phyloP scores from a whole-genome alignment of 2,888 invertebrate genomes.

The Drosophila yooni region DNA sequence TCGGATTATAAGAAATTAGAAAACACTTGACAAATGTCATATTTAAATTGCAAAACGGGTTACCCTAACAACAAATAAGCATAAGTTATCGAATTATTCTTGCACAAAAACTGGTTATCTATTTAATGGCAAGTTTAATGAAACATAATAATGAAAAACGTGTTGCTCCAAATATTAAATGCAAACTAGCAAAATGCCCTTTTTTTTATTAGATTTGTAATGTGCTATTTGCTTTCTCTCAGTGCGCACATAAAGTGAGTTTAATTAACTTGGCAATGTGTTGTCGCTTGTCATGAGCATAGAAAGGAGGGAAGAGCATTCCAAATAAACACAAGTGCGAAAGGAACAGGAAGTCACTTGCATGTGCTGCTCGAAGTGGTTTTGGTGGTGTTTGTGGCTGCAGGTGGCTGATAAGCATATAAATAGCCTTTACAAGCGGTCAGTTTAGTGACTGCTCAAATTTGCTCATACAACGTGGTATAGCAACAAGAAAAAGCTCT shows the following conservation, averaged over 20 bases:
- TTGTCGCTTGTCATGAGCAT: background rate
- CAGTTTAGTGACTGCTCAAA: conserved; percentile 2
- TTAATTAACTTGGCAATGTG: conserved; percentile 30
- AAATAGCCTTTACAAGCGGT: conserved; percentile 17
- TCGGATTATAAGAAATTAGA: background rate
- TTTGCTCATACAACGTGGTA: conserved; percentile 8
- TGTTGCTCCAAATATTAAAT: background rate
- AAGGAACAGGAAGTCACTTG: conserved; percentile 25
- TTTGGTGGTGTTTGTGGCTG: conserved; percentile 1
- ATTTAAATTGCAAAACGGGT: background rate
- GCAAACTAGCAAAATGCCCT: background rate
- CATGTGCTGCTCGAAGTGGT: background rate
- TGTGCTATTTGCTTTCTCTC: conserved; percentile 22
- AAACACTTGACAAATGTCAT: background rate
- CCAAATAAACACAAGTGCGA: conserved; percentile 1
- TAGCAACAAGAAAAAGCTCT: conserved; percentile 32
- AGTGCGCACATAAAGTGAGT: conserved; percentile 23
- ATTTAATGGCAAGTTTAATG: background rate
- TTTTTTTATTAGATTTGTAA: background rate
- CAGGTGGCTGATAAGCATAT: conserved; percentile 3
- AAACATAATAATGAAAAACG: background rate
- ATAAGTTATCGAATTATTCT: background rate
- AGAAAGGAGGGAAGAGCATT: background rate
- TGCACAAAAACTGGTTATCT: background rate
- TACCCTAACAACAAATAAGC: background rate